Percentiles rank a stretch among this genome's conserved stretches.
phyloP scores from a whole-genome alignment of 2,113 vertebrate species.

The Psephotus haematonotus region DNA sequence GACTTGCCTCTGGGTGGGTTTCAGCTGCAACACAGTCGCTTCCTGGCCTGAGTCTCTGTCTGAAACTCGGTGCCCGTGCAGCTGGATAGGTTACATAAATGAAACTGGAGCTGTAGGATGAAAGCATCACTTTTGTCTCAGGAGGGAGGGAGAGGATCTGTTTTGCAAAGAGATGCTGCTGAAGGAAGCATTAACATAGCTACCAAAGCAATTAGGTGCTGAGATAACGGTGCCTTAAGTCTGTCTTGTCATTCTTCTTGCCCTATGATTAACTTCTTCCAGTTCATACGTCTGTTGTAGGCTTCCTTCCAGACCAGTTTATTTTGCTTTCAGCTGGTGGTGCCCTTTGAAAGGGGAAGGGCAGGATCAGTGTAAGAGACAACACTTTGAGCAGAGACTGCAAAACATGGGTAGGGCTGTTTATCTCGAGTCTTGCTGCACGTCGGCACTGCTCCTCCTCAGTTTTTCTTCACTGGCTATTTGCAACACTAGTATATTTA shows the following conservation, averaged over 20 bases:
- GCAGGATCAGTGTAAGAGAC: neutral
- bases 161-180: neutral
- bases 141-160: neutral
- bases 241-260: neutral
- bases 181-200: neutral
- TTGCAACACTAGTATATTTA: fast-evolving
- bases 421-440: neutral
- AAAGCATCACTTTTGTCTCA: neutral
- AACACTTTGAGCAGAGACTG: neutral
- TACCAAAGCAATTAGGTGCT: neutral
- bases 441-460: neutral
- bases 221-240: neutral
- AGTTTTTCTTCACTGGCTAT: neutral
- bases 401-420: neutral
- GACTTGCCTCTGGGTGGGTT: neutral
- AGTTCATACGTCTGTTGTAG: neutral
- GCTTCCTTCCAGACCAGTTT: neutral
- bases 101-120: neutral
- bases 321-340: neutral
- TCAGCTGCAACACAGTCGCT: neutral
- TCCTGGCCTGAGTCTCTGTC: neutral
- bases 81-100: neutral
- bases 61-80: neutral
- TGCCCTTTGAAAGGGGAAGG: neutral
- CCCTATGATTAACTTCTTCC: neutral